Evolutionary conservation across 2,888 invertebrate species (phyloP), one percentile per base, ranked within the genome.

Genomic region (Pachycephus smyrnensis): DNA sequence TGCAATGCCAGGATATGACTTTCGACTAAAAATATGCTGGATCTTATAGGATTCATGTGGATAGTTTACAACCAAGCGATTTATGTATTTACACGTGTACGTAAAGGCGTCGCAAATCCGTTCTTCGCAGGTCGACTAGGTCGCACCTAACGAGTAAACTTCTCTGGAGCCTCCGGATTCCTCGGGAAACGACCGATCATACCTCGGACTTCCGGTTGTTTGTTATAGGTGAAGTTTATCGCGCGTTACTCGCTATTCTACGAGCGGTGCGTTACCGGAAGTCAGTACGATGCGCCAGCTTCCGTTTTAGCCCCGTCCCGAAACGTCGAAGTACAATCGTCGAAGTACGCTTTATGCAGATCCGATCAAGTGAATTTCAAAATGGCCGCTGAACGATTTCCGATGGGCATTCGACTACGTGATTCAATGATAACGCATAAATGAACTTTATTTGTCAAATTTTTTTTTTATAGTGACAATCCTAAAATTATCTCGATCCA

Each of bases 241-340:
- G 82, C 80, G 71, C 74, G 73, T 79, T 79, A 69, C 82, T 75
- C 75, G 76, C 69, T 80, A 84, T 84, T 84, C 83, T 79, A 75
- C 68, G 71, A 30, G 73, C 82, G 78, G 83, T 73, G 68, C 40
- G 73, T 74, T 76, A 80, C 84, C 84, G 83, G 84, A 84, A 84
- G 76, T 37, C 37, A 68, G 74, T 55, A 9, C 55, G 55, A 55
- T 55, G 55, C 55, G 23, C 55, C 55, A 68, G 80, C 77, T 80
- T 78, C 78, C 73, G 36, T 73, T 77, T 78, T 75, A 80, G 80
- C 80, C 81, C 71, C 77, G 73, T 80, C 73, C 12, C 71, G 31
- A 32, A n/a, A 33, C 12, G 31, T n/a, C 71, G 3, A 71, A 71
- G 33, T 71, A n/a, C 6, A 71, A n/a, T 71, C 9, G 23, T n/a